Evolutionary conservation across 1,140 invertebrate genomes (phyloP).

Genomic region (Achroia grisella): DNA sequence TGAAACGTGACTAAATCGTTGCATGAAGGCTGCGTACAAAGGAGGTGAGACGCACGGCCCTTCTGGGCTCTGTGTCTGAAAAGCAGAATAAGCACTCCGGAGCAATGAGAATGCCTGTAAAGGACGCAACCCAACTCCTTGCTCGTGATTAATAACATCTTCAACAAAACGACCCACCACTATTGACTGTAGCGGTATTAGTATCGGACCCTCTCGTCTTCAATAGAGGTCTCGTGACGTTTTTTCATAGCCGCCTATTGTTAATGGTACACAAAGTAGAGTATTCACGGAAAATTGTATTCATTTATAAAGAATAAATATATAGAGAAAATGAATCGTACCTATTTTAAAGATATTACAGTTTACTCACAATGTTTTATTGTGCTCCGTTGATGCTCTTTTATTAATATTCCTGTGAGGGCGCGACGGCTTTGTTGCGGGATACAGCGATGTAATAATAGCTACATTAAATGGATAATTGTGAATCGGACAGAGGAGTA

Average conservation of each 20-base stretch:
- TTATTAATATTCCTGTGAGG: too few species aligned
- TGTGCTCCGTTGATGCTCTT: too few species aligned
- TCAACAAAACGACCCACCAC: constrained; percentile 12
- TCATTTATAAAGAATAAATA: constrained; percentile 1
- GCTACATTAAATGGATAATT: too few species aligned
- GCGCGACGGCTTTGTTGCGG: too few species aligned
- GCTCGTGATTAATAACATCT: constrained; percentile 30
- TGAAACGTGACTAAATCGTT: too few species aligned
- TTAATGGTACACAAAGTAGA: constrained; percentile 50
- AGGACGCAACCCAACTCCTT: constrained; percentile 6
- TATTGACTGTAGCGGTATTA: constrained; percentile 31
- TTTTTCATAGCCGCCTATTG: constrained; percentile 41
- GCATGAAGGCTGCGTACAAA: too few species aligned
- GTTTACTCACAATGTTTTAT: too few species aligned
- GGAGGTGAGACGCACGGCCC: not conserved
- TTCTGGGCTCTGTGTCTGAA: not conserved
- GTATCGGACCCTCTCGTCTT: constrained; percentile 19
- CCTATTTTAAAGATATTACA: too few species aligned
- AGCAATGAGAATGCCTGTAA: constrained; percentile 3
- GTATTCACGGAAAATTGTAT: constrained; percentile 47
- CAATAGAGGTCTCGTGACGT: constrained; percentile 24
- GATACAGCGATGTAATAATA: too few species aligned
- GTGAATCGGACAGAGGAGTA: too few species aligned
- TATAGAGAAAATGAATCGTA: too few species aligned
- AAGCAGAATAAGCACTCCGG: constrained; percentile 10